A percentile compares a stretch with the other conserved stretches of the same genome.
Evolutionary conservation across 2,113 vertebrate species (phyloP).

Genomic region (Tachysurus fulvidraco): DNA sequence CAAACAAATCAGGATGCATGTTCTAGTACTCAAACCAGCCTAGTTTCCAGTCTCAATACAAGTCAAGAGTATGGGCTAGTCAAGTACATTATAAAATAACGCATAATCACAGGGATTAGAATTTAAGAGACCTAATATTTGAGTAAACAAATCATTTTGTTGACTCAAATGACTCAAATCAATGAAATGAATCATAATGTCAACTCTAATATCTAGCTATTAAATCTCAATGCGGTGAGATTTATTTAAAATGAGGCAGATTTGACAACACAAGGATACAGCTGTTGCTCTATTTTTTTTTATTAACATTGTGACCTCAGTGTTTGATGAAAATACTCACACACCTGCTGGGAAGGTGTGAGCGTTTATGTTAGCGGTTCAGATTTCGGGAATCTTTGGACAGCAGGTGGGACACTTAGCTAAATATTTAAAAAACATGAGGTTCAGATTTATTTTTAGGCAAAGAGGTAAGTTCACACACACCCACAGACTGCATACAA

Average conservation of each 20-base stretch:
- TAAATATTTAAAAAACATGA: conserved; percentile 37
- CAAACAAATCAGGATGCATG: background rate
- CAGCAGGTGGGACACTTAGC: conserved; percentile 9
- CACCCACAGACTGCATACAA: background rate
- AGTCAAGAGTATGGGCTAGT: background rate
- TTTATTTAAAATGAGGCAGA: conserved; percentile 19
- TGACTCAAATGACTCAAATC: background rate
- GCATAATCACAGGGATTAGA: background rate
- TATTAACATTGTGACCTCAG: conserved; percentile 16
- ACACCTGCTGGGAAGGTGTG: conserved; percentile 36
- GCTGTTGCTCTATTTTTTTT: background rate
- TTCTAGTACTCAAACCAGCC: background rate
- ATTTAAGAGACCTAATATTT: background rate
- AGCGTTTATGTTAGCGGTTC: conserved; percentile 33
- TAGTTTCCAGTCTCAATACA: background rate
- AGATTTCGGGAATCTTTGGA: conserved; percentile 28
- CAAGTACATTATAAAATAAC: background rate
- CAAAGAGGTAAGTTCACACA: background rate
- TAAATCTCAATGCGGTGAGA: background rate
- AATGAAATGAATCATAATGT: background rate
- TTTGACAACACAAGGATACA: background rate
- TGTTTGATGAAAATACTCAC: conserved; percentile 26
- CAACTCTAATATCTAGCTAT: background rate
- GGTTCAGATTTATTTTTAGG: background rate
- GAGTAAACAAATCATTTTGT: background rate